Base-by-base conservation (phyloP, 2,113 vertebrate species). In the Grantiella picta region DNA sequence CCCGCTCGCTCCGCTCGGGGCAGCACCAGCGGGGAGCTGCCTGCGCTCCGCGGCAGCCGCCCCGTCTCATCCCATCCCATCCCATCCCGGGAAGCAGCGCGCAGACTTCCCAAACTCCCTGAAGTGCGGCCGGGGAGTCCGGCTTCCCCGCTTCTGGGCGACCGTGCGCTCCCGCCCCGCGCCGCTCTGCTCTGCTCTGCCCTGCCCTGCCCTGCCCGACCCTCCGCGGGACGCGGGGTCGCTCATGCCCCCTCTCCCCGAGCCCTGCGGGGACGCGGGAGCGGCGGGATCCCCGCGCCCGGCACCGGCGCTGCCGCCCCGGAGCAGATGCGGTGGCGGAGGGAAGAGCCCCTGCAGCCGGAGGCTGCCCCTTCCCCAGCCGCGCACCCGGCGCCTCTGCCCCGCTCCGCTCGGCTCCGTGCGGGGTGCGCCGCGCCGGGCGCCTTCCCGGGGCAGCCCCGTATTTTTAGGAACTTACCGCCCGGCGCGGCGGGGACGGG, bases 381-480 rank as follows among this genome's bases (percentile, higher is more conserved):
- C 40, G 63, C 75, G 57, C 80, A 35, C 85, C 63, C 40, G 44
- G 40, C n/a, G 68, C 83, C 36, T 65, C 92, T 57, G 79, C 88
- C 27, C 64, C 25, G 71, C 88, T 29, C 68, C 53, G 69, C 63
- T 31, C 61, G 60, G 89, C 25, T 54, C 72, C 42, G 60, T 6
- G 56, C 61, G 69, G 22, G 64, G 44, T 19, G 72, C 10, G 53
- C 79, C 52, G 52, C 69, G 83, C 79, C 84, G 70, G 50, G 90
- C 86, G 56, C 82, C 78, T 86, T 64, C 71, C 82, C 86, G 73
- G 95, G 95, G 94, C 97, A 54, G 79, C 92, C 95, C 93, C 68
- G 90, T 95, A 96, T 97, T 98, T 98, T 97, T 96, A 97, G 97
- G 97, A 98, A 99, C 99, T 99, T 98, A 99, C 99, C 99, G 98